phyloP scores from a whole-genome alignment of 2,797 vertebrate species.

The Huso huso region DNA sequence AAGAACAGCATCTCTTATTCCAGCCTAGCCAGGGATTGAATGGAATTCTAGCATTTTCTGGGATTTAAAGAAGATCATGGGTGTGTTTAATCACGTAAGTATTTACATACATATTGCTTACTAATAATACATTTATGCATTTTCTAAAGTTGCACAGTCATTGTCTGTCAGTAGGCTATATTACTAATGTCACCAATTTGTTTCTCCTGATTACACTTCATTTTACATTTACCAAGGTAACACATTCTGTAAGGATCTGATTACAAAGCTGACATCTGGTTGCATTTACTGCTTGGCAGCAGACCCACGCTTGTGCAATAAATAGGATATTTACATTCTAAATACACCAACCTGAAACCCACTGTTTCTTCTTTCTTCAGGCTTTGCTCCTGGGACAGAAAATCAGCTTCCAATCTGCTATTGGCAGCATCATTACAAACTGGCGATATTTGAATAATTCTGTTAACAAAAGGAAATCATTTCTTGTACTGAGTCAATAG shows the following conservation, averaged over 20 bases:
- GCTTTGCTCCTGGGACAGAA: conserved; percentile 31
- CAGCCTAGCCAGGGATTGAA: conserved; percentile 19
- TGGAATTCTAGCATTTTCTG: too few relatives aligned
- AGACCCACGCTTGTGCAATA: not conserved
- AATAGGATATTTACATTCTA: not conserved
- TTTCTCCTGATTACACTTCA: conserved; percentile 12
- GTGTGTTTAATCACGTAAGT: not conserved
- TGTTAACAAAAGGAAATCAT: conserved; percentile 20
- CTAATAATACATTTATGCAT: conserved; percentile 12
- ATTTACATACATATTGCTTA: conserved; percentile 9
- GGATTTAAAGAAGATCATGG: too few relatives aligned
- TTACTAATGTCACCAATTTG: conserved; percentile 11
- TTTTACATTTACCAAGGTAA: not conserved
- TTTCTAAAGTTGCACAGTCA: conserved; percentile 14
- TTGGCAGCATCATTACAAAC: conserved; percentile 38
- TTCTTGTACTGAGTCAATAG: conserved; percentile 20
- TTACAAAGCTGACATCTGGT: conserved; percentile 6
- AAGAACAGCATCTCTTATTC: conserved; percentile 23
- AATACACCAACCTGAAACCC: conserved; percentile 47
- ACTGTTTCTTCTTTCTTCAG: conserved; percentile 26
- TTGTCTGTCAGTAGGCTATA: conserved; percentile 8
- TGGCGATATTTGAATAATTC: conserved; percentile 36
- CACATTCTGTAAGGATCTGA: conserved; percentile 2
- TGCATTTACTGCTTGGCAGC: not conserved
- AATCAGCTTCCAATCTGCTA: conserved; percentile 28